Conservation (phyloP, 2,888 invertebrate species). For the Drosophila anceps region DNA sequence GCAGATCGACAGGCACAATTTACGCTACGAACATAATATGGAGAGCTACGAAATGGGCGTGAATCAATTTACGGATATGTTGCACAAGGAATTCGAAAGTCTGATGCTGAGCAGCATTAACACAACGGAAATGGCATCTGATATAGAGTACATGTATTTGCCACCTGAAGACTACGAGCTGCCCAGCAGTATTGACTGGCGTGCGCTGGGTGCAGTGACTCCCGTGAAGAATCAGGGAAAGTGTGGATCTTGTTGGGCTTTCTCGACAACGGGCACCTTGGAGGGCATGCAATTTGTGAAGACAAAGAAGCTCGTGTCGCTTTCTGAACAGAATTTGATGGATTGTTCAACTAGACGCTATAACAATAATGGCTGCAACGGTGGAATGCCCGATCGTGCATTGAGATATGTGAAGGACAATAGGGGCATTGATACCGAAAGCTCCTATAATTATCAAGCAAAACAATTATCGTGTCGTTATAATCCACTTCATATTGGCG, state of each 20-base stretch:
- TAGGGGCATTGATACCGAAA: constrained; percentile 94
- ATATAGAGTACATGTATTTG: constrained; percentile 57
- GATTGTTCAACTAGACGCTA: constrained; percentile 92
- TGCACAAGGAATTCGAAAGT: constrained; percentile 88
- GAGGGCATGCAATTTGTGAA: constrained; percentile 95
- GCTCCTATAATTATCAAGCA: constrained; percentile 93
- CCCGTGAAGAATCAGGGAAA: constrained; percentile 93
- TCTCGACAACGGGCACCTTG: constrained; percentile 94
- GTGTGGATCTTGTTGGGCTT: constrained; percentile 97
- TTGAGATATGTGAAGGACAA: constrained; percentile 93
- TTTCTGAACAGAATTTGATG: constrained; percentile 95
- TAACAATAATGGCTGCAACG: constrained; percentile 92
- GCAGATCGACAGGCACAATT: constrained; percentile 93
- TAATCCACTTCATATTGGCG: constrained; percentile 88
- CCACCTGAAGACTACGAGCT: constrained; percentile 87
- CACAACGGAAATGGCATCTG: constrained; percentile 30
- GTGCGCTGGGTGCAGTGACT: constrained; percentile 93
- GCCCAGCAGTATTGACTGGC: constrained; percentile 93
- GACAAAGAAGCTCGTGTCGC: constrained; percentile 90
- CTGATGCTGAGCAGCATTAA: constrained; percentile 74
- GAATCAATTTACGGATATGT: constrained; percentile 94
- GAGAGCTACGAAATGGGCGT: constrained; percentile 89
- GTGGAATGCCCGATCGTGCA: constrained; percentile 89
- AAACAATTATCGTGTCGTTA: constrained; percentile 89
- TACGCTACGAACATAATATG: constrained; percentile 88